Base-by-base conservation (phyloP, 2,888 invertebrate genomes). In the Ashinkailepas kermadecensis region DNA sequence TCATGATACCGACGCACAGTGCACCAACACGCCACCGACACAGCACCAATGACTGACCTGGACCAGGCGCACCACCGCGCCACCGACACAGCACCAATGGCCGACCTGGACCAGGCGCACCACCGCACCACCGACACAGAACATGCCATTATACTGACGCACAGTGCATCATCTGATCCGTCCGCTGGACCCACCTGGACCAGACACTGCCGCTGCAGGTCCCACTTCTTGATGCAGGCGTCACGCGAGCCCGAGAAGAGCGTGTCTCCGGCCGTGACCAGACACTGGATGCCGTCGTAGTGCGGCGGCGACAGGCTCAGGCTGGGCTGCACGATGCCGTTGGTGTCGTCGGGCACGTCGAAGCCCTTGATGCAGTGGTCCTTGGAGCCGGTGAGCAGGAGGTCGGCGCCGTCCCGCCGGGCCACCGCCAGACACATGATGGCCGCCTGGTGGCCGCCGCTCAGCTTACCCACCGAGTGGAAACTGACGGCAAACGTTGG, bases 271-370 rank as follows among this genome's bases (percentile, higher is more conserved):
- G 89, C 88, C 81, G 93, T 89, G 62, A 93, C 91, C 80, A 95
- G 89, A 78, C 93, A 93, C 87, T 95, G 94, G 81, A 96, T 94
- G 57, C 95, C 95, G 87, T 95, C 95, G 87, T 95, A 95, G 88
- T 95, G 95, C 11, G 95, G 95, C 21, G 95, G 95, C 85, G 93
- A 92, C 82, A 94, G 88, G 85, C 92, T 91, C 81, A 91, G 90
- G 62, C 92, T 88, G 84, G 91, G 91, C 85, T 89, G 88, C 81
- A 90, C 88, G 85, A 91, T 89, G 21, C 89, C 88, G 57, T 85
- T 85, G 65, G 87, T 86, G 79, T 87, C 87, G 79, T 87, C 87
- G 82, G 86, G 85, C 74, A 90, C 87, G 84, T 89, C 89, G 87
- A 90, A 90, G 82, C 89, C 90, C 90, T 92, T 91, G 86, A 94